phyloP scores from a whole-genome alignment of 1,140 invertebrate species.

The Plodia interpunctella region DNA sequence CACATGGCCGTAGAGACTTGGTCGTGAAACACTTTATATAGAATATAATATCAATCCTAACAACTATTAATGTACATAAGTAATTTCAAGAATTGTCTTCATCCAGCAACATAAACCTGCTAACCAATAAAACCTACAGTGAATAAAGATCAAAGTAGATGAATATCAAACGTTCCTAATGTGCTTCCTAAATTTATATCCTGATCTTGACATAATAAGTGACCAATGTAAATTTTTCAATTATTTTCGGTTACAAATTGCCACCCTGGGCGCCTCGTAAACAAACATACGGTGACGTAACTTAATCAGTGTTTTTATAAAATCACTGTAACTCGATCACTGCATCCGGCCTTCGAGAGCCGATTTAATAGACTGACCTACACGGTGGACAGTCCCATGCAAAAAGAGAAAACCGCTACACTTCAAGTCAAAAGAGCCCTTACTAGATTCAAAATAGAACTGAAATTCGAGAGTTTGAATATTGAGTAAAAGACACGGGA shows the following conservation, averaged over 20 bases:
- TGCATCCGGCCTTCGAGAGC: conserved; percentile 55
- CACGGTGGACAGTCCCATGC: conserved; percentile 50
- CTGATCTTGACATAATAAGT: no score
- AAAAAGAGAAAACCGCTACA: conserved; percentile 21
- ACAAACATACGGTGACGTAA: conserved; percentile 50
- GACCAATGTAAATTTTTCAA: conserved; percentile 3
- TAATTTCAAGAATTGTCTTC: no score
- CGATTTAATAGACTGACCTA: conserved; percentile 72
- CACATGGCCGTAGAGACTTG: no score
- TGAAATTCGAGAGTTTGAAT: conserved; percentile 10
- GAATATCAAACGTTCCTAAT: no score
- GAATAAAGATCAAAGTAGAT: no score
- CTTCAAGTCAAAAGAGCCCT: conserved; percentile 16
- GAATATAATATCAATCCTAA: no score
- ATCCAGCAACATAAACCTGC: no score
- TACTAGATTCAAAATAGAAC: background rate
- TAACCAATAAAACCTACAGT: no score
- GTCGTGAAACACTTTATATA: no score
- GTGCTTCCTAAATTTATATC: no score
- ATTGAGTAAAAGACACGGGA: conserved; percentile 39
- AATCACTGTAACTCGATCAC: conserved; percentile 68
- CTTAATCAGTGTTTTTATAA: conserved; percentile 58
- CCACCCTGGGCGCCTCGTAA: conserved; percentile 33
- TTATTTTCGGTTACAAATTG: background rate
- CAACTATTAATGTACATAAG: no score